phyloP scores from a whole-genome alignment of 1,140 invertebrate genomes.

The Cepaea nemoralis region DNA sequence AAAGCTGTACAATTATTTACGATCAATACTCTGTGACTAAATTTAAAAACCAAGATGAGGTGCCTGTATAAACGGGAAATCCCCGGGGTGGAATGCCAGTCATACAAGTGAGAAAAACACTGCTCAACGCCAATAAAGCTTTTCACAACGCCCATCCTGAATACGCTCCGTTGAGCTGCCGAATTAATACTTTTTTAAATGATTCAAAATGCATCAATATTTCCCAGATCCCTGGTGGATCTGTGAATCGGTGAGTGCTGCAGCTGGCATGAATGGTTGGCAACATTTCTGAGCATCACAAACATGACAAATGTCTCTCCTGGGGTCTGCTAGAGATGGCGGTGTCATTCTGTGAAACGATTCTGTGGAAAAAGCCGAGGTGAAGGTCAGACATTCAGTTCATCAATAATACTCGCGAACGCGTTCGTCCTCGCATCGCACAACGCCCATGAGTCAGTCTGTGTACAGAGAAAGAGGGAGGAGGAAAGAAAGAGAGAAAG shows the following conservation, averaged over 20 bases:
- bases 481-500: too few species aligned
- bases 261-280: neutral
- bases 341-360: neutral
- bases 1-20: too few species aligned
- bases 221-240: neutral
- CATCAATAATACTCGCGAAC: slow-evolving; percentile 5
- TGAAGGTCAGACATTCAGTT: slow-evolving; percentile 6
- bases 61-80: too few species aligned
- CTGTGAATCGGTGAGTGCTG: neutral
- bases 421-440: neutral
- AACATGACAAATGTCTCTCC: neutral
- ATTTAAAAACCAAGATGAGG: too few species aligned
- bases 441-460: neutral
- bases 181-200: neutral
- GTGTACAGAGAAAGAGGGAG: too few species aligned
- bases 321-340: neutral
- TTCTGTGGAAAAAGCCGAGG: neutral
- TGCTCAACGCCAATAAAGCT: too few species aligned
- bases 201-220: slow-evolving; percentile 10
- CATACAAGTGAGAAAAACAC: too few species aligned
- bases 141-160: neutral
- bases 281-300: neutral
- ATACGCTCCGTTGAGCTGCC: neutral
- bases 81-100: too few species aligned
- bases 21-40: too few species aligned